phyloP scores from a whole-genome alignment of 1,140 invertebrate species.

The Achroia grisella region DNA sequence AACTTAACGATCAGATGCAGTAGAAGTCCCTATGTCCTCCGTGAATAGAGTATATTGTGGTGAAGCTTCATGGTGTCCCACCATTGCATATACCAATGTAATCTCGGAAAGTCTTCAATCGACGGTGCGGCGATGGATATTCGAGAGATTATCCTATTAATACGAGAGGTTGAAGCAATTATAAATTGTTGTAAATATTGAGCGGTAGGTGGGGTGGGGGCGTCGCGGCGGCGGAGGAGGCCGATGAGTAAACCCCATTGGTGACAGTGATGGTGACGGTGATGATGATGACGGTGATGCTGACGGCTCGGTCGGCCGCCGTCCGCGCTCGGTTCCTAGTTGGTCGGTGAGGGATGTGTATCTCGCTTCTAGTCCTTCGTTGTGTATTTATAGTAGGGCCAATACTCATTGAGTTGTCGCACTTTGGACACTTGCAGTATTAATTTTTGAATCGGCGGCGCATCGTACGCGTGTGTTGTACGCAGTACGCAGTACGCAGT shows the following conservation, averaged over 20 bases:
- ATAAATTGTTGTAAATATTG: slow-evolving; percentile 49
- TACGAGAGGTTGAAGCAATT: slow-evolving; percentile 30
- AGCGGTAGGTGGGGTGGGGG: slow-evolving; percentile 5
- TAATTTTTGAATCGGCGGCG: too few species aligned
- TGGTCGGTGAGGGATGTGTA: background rate
- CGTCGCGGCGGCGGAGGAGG: slow-evolving; percentile 6
- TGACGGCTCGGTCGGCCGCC: background rate
- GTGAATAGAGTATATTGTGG: too few species aligned
- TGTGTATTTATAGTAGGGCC: slow-evolving; percentile 20
- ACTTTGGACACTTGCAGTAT: too few species aligned
- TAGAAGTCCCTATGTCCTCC: too few species aligned
- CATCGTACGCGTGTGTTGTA: too few species aligned
- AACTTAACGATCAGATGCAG: too few species aligned
- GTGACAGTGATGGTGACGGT: slow-evolving; percentile 26
- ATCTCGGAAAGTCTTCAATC: background rate
- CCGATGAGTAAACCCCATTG: slow-evolving; percentile 43
- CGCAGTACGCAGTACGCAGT: too few species aligned
- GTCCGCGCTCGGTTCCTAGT: slow-evolving; percentile 13
- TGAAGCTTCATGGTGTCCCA: too few species aligned
- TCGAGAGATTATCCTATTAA: slow-evolving; percentile 16
- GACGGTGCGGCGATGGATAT: slow-evolving; percentile 11
- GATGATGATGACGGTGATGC: slow-evolving; percentile 7
- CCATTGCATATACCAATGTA: background rate
- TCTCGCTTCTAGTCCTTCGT: slow-evolving; percentile 39
- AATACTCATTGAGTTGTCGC: slow-evolving; percentile 21